phyloP scores from a whole-genome alignment of 2,113 vertebrate genomes.

The Hemicordylus capensis region DNA sequence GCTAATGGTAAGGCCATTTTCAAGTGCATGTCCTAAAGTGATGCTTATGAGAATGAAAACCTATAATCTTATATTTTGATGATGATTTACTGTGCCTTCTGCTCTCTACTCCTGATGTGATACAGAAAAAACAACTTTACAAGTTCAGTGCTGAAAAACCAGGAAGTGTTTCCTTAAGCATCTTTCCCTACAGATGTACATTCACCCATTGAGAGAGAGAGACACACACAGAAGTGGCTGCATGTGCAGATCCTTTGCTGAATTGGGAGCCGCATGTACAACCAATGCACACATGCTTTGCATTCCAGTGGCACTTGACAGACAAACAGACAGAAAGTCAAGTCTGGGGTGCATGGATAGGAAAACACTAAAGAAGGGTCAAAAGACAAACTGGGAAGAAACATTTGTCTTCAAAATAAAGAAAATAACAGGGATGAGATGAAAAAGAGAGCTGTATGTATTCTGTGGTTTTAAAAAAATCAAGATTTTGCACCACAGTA shows the following conservation, averaged over 20 bases:
- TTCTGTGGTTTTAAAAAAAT: too few species aligned
- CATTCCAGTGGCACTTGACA: not conserved
- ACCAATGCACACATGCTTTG: not conserved
- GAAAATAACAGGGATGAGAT: too few species aligned
- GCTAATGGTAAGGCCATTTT: not conserved
- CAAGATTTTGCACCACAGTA: too few species aligned
- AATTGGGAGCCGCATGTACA: not conserved
- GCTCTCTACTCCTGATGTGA: not conserved
- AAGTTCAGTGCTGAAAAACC: not conserved
- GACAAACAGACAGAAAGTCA: too few species aligned
- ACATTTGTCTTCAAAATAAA: too few species aligned
- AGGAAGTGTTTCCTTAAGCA: not conserved
- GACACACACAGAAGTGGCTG: not conserved
- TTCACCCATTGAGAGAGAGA: not conserved
- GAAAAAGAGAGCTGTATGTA: too few species aligned
- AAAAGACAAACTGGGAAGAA: too few species aligned
- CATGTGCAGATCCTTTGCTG: not conserved
- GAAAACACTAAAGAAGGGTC: too few species aligned
- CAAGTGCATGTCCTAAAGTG: not conserved
- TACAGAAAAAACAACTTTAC: not conserved
- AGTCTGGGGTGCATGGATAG: too few species aligned
- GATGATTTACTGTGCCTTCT: not conserved
- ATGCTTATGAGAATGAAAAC: not conserved
- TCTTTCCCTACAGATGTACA: not conserved
- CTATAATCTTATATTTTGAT: not conserved